Percentiles rank a stretch among this genome's conserved stretches.
These are phyloP conservation scores for Malacoctenus gilli DNA, from an alignment of 2,797 vertebrate genomes.

Conservation along the genomic window DNA sequence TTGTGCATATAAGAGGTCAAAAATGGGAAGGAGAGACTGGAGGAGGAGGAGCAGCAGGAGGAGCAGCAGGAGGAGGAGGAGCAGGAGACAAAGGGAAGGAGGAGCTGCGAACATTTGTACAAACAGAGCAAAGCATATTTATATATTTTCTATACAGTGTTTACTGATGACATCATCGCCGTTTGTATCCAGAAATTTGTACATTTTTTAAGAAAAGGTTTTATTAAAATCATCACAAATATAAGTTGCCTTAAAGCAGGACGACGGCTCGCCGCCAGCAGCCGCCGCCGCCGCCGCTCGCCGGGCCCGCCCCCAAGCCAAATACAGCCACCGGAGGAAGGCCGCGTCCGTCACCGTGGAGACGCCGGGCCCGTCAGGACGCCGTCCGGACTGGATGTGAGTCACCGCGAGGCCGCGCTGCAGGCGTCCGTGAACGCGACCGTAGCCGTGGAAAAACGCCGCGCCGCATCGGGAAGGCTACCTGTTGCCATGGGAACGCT, in stretches of 20 bases:
- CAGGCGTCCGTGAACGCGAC: no score
- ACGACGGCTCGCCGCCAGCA: no score
- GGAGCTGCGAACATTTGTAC: constrained; percentile 88
- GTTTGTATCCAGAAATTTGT: constrained; percentile 96
- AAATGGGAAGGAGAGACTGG: constrained; percentile 79
- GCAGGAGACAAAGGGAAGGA: constrained; percentile 45
- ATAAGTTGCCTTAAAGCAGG: constrained; percentile 95
- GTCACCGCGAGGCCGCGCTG: constrained; percentile 2
- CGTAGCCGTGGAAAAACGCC: no score
- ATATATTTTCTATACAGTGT: constrained; percentile 99
- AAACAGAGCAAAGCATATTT: constrained; percentile 93
- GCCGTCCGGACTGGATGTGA: constrained; percentile 42
- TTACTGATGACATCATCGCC: constrained; percentile 92
- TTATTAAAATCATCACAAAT: constrained; percentile 96
- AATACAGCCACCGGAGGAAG: constrained; percentile 50
- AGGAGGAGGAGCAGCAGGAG: constrained; percentile 73
- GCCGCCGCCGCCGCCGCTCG: no score
- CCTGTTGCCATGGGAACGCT: no score
- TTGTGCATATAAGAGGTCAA: constrained; percentile 80
- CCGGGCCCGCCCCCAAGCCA: no score
- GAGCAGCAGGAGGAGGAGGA: constrained; percentile 74
- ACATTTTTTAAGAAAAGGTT: constrained; percentile 87
- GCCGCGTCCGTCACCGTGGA: constrained; percentile 1
- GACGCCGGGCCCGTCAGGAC: neutral
- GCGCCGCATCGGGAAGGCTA: no score